phyloP scores from a whole-genome alignment of 2,888 invertebrate genomes.

The Philaethria dido region DNA sequence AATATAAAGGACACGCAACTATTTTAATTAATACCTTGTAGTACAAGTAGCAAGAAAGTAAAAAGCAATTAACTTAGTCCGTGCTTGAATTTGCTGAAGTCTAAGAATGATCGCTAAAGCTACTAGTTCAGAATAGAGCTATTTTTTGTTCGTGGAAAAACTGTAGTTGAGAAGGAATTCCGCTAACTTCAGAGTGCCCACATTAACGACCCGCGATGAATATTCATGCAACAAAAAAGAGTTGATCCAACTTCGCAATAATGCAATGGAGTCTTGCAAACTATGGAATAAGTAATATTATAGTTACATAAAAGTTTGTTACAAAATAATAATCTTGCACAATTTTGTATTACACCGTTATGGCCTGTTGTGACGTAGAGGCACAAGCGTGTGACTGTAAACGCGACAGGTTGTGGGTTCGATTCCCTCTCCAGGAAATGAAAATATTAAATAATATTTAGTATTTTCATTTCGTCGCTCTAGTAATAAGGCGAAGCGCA shows the following conservation, averaged over 20 bases:
- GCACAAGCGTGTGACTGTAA: too few relatives aligned
- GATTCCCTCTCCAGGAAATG: too few relatives aligned
- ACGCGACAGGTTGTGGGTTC: too few relatives aligned
- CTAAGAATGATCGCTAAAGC: conserved; percentile 26
- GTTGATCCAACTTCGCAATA: conserved; percentile 34
- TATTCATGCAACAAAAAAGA: conserved; percentile 42
- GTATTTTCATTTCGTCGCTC: too few relatives aligned
- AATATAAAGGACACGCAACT: neutral
- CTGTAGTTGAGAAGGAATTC: conserved; percentile 27
- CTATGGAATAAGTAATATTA: conserved; percentile 21
- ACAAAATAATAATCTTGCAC: neutral
- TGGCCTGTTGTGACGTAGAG: too few relatives aligned
- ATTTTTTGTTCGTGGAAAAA: conserved; percentile 30
- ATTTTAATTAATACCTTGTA: conserved; percentile 4
- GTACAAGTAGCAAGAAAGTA: neutral
- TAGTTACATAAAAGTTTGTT: neutral
- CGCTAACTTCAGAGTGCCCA: conserved; percentile 35
- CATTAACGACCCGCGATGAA: conserved; percentile 39
- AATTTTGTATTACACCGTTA: too few relatives aligned
- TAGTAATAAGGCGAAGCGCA: too few relatives aligned
- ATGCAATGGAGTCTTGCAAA: conserved; percentile 31
- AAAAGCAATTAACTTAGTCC: conserved; percentile 26
- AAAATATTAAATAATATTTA: too few relatives aligned
- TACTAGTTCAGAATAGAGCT: conserved; percentile 23
- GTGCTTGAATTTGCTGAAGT: conserved; percentile 24